These are phyloP conservation scores for Acanthochromis polyacanthus DNA, from an alignment of 2,113 vertebrate species.

Conservation along the genomic window DNA sequence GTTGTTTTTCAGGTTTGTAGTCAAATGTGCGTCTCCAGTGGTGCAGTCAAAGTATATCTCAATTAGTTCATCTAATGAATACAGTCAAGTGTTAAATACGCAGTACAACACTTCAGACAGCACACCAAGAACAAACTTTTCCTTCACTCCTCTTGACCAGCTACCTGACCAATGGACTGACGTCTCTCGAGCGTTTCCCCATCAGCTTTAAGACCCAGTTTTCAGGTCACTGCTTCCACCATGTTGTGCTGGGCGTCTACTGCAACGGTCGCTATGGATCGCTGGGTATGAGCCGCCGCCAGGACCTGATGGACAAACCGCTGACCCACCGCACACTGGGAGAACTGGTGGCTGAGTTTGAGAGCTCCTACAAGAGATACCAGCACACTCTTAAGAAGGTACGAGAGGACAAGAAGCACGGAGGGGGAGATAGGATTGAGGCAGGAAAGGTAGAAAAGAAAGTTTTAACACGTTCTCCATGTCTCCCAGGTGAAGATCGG, in stretches of 20 bases:
- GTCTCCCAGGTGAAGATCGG: constrained; percentile 90
- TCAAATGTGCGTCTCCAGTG: neutral
- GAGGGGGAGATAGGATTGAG: neutral
- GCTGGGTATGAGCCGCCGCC: constrained; percentile 95
- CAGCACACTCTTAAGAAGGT: constrained; percentile 95
- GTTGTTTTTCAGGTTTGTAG: neutral
- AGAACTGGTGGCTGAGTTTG: constrained; percentile 96
- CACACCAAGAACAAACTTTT: neutral
- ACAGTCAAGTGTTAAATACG: neutral
- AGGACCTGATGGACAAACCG: constrained; percentile 96
- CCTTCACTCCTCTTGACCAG: constrained; percentile 82
- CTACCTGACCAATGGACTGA: constrained; percentile 96
- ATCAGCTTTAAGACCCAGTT: constrained; percentile 99
- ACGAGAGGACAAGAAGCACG: neutral
- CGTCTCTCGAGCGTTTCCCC: constrained; percentile 94
- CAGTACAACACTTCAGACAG: too few species aligned
- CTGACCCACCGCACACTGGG: constrained; percentile 93
- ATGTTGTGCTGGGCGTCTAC: constrained; percentile 96
- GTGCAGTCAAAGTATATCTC: too few species aligned
- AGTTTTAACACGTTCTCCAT: neutral
- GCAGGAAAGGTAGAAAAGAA: too few species aligned
- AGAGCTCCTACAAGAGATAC: constrained; percentile 95
- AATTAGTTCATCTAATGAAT: neutral
- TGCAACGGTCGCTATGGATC: constrained; percentile 94
- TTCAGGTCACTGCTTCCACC: constrained; percentile 96